Conservation (phyloP, 2,888 invertebrate genomes). For the Hirtodrosophila alboralis region DNA sequence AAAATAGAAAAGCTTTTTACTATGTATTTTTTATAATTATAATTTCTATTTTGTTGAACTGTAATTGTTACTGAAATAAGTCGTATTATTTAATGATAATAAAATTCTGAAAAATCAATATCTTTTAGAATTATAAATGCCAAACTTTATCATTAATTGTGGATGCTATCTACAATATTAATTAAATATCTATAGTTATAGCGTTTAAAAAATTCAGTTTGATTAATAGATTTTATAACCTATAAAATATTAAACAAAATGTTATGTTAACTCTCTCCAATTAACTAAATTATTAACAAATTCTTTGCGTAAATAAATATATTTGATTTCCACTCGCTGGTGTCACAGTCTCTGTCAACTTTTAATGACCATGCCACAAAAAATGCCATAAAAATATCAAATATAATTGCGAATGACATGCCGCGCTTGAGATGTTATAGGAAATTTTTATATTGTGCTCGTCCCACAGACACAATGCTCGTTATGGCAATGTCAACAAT, state of each 20-base stretch:
- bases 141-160: too few species aligned
- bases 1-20: too few species aligned
- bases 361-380: conserved; percentile 18
- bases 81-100: too few species aligned
- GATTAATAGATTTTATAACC: too few species aligned
- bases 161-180: too few species aligned
- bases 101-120: too few species aligned
- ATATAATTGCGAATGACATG: conserved; percentile 61
- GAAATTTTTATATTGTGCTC: conserved; percentile 6
- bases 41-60: too few species aligned
- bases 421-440: conserved; percentile 38
- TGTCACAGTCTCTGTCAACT: conserved; percentile 1
- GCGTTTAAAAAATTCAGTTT: too few species aligned
- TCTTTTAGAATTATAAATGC: too few species aligned
- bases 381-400: conserved; percentile 64
- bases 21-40: too few species aligned
- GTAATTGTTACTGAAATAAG: too few species aligned
- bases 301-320: neutral
- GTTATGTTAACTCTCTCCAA: neutral
- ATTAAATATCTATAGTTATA: too few species aligned
- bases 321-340: neutral
- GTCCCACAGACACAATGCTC: conserved; percentile 54
- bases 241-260: neutral
- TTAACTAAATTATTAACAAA: neutral
- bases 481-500: conserved; percentile 66